Evolutionary conservation across 2,888 invertebrate genomes (phyloP), one percentile per base, ranked within the genome.

Genomic region (Cerastoderma edule): DNA sequence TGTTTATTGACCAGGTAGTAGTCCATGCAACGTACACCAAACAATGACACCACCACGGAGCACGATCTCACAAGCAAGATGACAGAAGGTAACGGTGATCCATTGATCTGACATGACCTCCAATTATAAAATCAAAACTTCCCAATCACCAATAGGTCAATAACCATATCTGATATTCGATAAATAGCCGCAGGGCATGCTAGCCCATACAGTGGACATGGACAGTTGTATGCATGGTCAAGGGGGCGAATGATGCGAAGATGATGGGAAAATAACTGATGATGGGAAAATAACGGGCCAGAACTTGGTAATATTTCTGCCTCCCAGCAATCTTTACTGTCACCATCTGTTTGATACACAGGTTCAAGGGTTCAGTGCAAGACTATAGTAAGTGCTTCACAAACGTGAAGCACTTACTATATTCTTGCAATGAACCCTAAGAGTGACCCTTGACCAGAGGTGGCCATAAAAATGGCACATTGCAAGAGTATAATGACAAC

Each of bases 311-410:
- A 60, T 60, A 39, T 60, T 60, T 60, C n/a, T 60, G 39, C 60
- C 60, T 60, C 8, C 60, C 39, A 39, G 60, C 60, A 22, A 22
- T 60, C 8, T 32, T 32, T 56, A n/a, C n/a, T 33, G 33, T 30
- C 56, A 56, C 24, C 60, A 60, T 35, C 32, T 60, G 60, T 60
- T 60, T 39, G 39, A 60, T 60, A 60, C 60, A 60, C 60, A 60
- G 39, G 10, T 13, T 13, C 39, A 39, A 39, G 16, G 39, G 39
- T 13, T 16, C 8, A 39, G 16, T 39, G 39, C 39, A 39, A 39
- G 39, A 39, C 39, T 39, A 16, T 16, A 10, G 39, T 39, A 39
- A 39, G 39, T 13, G 39, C 39, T 13, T 39, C 8, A 10, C 16
- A n/a, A n/a, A n/a, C n/a, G n/a, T n/a, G n/a, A n/a, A n/a, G n/a